phyloP scores from a whole-genome alignment of 2,888 invertebrate species.

The Eupithecia subfuscata region DNA sequence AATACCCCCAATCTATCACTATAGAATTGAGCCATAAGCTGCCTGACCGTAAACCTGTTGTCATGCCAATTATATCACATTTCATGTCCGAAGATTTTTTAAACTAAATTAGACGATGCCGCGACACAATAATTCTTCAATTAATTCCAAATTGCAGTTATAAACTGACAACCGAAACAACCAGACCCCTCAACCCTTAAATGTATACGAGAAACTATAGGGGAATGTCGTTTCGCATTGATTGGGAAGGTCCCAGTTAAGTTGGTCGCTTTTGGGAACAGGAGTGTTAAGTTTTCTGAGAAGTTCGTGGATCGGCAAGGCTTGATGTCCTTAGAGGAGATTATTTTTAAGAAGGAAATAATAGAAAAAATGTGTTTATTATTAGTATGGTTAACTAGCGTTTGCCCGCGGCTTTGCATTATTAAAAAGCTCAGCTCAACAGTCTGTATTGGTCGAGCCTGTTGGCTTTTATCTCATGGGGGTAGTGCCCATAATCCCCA shows the following conservation, averaged over 20 bases:
- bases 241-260: constrained; percentile 23
- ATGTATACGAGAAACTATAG: not conserved
- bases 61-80: constrained; percentile 52
- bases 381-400: not conserved
- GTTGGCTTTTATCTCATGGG: too few species aligned
- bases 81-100: constrained; percentile 42
- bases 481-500: too few species aligned
- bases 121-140: constrained; percentile 47
- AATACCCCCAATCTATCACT: constrained; percentile 29
- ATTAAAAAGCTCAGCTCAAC: too few species aligned
- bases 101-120: constrained; percentile 54
- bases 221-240: constrained; percentile 22
- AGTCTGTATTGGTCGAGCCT: too few species aligned
- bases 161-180: constrained; percentile 41
- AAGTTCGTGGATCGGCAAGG: constrained; percentile 33
- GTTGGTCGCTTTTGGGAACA: constrained; percentile 20
- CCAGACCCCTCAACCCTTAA: constrained; percentile 25
- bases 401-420: too few species aligned
- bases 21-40: constrained; percentile 33
- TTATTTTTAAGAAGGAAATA: constrained; percentile 15
- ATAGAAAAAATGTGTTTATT: constrained; percentile 12
- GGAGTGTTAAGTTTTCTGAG: constrained; percentile 44
- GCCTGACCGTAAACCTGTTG: constrained; percentile 49
- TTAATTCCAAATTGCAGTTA: constrained; percentile 45
- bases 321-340: constrained; percentile 13